phyloP scores from a whole-genome alignment of 2,888 invertebrate species.

The Zelleria hepariella region DNA sequence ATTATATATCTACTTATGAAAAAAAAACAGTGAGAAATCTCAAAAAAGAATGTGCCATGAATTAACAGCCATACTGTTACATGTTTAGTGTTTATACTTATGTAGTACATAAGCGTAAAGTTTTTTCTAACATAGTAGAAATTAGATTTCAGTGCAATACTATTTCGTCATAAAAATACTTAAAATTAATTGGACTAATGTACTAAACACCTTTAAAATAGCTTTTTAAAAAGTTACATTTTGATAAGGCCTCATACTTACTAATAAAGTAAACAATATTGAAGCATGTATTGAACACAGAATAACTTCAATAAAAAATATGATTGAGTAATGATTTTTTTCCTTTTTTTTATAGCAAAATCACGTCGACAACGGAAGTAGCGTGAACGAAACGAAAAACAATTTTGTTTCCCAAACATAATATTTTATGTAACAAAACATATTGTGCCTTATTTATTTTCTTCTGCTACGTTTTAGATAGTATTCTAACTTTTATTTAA shows the following conservation, averaged over 20 bases:
- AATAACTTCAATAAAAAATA: neutral
- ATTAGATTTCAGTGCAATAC: neutral
- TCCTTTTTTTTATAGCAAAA: slow-evolving; percentile 2
- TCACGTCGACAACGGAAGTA: slow-evolving; percentile 1
- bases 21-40: neutral
- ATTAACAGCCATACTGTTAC: neutral
- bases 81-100: neutral
- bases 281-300: neutral
- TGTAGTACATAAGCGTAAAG: neutral
- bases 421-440: neutral
- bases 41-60: neutral
- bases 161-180: neutral
- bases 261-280: neutral
- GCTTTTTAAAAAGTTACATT: neutral
- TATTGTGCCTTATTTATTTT: slow-evolving; percentile 3
- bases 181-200: neutral
- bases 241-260: neutral
- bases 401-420: neutral
- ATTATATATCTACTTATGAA: neutral
- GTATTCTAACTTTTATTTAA: neutral
- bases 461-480: neutral
- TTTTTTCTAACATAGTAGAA: neutral
- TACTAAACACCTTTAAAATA: neutral
- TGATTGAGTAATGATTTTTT: neutral
- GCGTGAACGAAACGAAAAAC: neutral